phyloP scores from a whole-genome alignment of 2,888 invertebrate genomes.

The Drosophila imparisetae region DNA sequence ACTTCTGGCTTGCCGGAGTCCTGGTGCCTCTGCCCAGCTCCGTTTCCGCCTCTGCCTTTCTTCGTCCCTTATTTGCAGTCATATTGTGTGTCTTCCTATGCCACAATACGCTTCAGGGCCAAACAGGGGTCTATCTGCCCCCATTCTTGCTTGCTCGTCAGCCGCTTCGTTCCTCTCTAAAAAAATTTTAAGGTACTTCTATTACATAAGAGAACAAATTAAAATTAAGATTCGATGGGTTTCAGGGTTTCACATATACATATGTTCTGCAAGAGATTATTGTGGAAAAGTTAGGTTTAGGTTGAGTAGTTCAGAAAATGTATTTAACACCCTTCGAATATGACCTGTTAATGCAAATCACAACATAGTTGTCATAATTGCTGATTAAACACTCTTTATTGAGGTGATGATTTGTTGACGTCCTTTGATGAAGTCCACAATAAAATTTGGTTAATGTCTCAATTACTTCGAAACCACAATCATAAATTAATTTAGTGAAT shows the following conservation, averaged over 20 bases:
- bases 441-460: slow-evolving; percentile 72
- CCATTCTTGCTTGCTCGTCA: too few relatives aligned
- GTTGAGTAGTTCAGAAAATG: background rate
- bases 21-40: too few relatives aligned
- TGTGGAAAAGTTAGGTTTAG: background rate
- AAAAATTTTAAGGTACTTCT: background rate
- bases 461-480: slow-evolving; percentile 64
- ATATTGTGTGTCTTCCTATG: too few relatives aligned
- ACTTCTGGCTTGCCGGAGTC: too few relatives aligned
- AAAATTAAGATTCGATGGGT: background rate
- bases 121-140: too few relatives aligned
- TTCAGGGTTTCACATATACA: background rate
- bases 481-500: slow-evolving; percentile 43
- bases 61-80: too few relatives aligned
- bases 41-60: too few relatives aligned
- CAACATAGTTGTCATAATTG: slow-evolving; percentile 20
- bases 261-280: background rate
- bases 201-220: background rate
- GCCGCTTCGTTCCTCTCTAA: too few relatives aligned
- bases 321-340: background rate
- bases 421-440: slow-evolving; percentile 52
- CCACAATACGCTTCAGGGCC: too few relatives aligned
- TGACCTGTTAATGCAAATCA: slow-evolving; percentile 46
- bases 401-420: slow-evolving; percentile 46
- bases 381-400: slow-evolving; percentile 39